Evolutionary conservation across 2,797 vertebrate genomes (phyloP), one percentile per base, ranked within the genome.

Genomic region (Crypturellus tataupa): DNA sequence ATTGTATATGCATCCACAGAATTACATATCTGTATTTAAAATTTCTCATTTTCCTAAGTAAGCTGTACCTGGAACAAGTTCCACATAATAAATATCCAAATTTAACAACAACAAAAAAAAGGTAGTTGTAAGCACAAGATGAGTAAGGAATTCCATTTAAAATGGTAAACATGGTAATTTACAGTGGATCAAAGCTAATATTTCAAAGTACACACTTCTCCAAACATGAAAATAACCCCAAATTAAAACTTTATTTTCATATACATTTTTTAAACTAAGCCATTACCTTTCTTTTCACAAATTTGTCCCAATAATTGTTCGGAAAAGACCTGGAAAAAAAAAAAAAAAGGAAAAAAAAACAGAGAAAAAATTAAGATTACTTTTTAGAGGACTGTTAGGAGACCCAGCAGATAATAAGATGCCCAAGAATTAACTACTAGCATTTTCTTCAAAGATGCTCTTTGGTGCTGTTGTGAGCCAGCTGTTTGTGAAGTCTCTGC

Each of bases 261-360:
- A 17, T 29, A 39, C 56, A 8, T 63, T 67, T 80, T 59, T 27
- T 2, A 92, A 95, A 81, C 23, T 27, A 89, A 93, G 20, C 4
- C 6, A 97, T 92, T 97, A 99, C 99, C 98, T 99, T 99, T 97
- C 99, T 98, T 97, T 99, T 99, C 81, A 99, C 99, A 98, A 99
- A 99, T 94, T 99, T 99, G 94, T 99, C 99, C 99, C 99, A 99
- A 87, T 99, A 99, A 96, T 99, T 99, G 96, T 99, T 99, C 78
- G 99, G 99, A 92, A 99, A 99, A 89, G 99, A 99, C 94, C 99
- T 99, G 95, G 96, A 98, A 92, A 93, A 31, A 90, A 23, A 90
- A 23, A 73, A 75, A 93, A 93, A 35, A 27, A 90, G 23, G 15
- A 24, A 49, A 49, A 42, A 49, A 49, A 49, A 24, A 47, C 46